A percentile compares a stretch with the other conserved stretches of the same genome.
phyloP scores from a whole-genome alignment of 2,113 vertebrate species.

The Alexandromys fortis region DNA sequence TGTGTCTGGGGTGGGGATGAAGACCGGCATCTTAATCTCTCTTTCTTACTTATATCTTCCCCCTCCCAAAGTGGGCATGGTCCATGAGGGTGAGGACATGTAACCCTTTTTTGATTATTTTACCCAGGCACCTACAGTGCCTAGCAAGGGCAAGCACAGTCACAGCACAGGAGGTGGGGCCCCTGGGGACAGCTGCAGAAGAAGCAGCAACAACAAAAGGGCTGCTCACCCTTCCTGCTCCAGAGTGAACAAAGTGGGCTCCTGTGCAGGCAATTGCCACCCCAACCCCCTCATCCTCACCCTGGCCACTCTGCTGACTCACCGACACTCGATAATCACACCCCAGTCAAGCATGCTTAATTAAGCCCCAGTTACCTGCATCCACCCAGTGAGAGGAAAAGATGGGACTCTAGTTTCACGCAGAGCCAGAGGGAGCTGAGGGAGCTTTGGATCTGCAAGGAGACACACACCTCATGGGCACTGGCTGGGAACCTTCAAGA shows the following conservation, averaged over 20 bases:
- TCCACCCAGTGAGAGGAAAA: constrained; percentile 19
- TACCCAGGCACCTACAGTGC: neutral
- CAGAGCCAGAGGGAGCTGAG: neutral
- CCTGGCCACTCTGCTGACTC: constrained; percentile 40
- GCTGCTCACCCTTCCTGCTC: neutral
- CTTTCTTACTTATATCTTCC: neutral
- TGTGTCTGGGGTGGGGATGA: too few relatives aligned
- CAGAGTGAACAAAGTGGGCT: neutral
- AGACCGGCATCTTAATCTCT: neutral
- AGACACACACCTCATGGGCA: neutral
- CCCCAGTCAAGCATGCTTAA: constrained; percentile 56
- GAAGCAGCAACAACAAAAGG: neutral
- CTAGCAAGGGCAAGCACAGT: neutral
- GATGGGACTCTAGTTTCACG: neutral
- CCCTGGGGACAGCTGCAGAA: neutral
- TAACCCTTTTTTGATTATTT: neutral
- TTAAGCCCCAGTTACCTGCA: constrained; percentile 55
- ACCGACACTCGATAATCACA: constrained; percentile 55
- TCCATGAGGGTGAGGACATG: neutral
- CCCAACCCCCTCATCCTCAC: neutral
- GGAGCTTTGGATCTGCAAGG: neutral
- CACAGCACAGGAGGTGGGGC: neutral
- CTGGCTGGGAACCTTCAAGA: neutral
- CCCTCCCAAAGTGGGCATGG: neutral
- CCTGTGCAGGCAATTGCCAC: neutral